Conservation (phyloP, 2,113 vertebrate species). For the Ptilorrhoa leucosticta region DNA sequence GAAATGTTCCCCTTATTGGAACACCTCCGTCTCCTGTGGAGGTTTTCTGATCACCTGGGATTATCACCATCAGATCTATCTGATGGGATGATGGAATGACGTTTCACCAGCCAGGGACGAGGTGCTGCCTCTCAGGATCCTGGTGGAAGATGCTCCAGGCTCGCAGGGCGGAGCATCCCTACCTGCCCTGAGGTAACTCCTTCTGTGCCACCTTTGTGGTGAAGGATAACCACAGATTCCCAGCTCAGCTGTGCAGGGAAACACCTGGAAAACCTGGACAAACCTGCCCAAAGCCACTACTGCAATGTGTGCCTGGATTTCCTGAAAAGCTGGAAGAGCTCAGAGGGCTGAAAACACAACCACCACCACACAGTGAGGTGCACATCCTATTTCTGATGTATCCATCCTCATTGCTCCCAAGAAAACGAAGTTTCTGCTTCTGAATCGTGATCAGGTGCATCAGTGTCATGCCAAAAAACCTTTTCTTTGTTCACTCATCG, state of each 20-base stretch:
- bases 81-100: background rate
- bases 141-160: background rate
- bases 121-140: background rate
- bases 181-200: background rate
- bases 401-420: fast-evolving
- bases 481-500: background rate
- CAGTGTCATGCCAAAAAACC: background rate
- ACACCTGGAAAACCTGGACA: background rate
- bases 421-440: background rate
- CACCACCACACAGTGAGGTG: background rate
- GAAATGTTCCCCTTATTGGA: background rate
- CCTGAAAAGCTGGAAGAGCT: background rate
- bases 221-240: background rate
- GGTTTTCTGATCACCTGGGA: background rate
- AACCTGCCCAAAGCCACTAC: background rate
- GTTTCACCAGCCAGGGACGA: background rate
- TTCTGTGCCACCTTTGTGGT: background rate
- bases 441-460: background rate
- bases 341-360: background rate
- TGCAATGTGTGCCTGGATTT: background rate
- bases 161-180: background rate
- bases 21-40: background rate
- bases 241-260: background rate
- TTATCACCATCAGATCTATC: background rate
- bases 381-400: background rate